Evolutionary conservation across 2,888 invertebrate species (phyloP), one percentile per base, ranked within the genome.

Genomic region (Folsomia candida): DNA sequence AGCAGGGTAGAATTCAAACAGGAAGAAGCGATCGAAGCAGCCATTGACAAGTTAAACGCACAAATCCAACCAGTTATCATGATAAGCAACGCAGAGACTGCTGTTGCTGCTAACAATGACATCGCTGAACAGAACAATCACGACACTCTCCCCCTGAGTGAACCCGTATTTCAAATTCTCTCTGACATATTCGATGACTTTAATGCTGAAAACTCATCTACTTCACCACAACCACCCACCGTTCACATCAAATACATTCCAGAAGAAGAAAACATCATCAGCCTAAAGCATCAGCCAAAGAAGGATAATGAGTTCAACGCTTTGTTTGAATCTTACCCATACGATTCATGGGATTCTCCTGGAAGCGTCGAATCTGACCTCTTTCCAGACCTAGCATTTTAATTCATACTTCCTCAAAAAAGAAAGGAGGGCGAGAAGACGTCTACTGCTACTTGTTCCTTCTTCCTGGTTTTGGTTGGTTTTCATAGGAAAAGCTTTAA

Each of bases 331-430:
- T 57, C 54, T 4, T 54, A 66, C 27, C 57, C 54, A 6, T 66
- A 66, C 22, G 66, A 66, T 26, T 27, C 66, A 11, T 66, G 66
- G 66, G 58, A 57, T 18, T 66, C 66, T 20, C 66, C 66, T 20
- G 66, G 57, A 66, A 66, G 66, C 27, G 66, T 66, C n/a, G 54
- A 66, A 20, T 51, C 66, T 11, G 66, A 66, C 24, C 25, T 66
- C 11, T 66, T 66, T 20, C 66, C 66, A 20, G 66, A 66, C 18
- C 24, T 66, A n/a, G 20, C 64, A 11, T 37, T 37, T 37, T 37
- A 37, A 37, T n/a, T n/a, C n/a, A n/a, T n/a, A n/a, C n/a, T n/a
- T n/a, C n/a, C n/a, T n/a, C n/a, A n/a, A n/a, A n/a, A n/a, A n/a
- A n/a, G n/a, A n/a, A n/a, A n/a, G n/a, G n/a, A n/a, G n/a, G n/a